Percentiles rank a stretch among this genome's conserved stretches.
phyloP scores from a whole-genome alignment of 1,140 invertebrate species.

The Drosophila sproati region DNA sequence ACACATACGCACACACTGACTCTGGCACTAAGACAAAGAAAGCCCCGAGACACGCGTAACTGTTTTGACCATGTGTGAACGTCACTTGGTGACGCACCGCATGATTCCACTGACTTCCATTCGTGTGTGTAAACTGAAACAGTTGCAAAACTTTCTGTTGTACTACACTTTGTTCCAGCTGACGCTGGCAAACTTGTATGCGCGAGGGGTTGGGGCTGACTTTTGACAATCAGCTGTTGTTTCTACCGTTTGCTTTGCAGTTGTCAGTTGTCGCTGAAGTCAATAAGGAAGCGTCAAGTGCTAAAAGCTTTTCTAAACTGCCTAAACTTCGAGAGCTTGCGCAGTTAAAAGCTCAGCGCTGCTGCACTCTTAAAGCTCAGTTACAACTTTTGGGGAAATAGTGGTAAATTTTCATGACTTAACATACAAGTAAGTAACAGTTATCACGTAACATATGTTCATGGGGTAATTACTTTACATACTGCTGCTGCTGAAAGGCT shows the following conservation, averaged over 20 bases:
- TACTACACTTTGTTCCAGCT: constrained; percentile 39
- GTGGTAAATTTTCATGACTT: constrained; percentile 35
- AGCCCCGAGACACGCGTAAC: constrained; percentile 31
- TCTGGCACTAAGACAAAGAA: not conserved
- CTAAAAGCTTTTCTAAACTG: constrained; percentile 38
- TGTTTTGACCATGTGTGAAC: constrained; percentile 61
- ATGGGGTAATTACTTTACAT: constrained; percentile 8
- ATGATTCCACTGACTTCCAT: constrained; percentile 53
- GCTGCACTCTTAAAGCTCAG: not conserved
- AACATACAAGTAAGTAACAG: not conserved
- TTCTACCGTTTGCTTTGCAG: constrained; percentile 27
- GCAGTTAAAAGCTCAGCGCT: constrained; percentile 17
- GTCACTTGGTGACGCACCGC: constrained; percentile 75
- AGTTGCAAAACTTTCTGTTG: constrained; percentile 48
- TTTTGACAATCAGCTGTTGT: constrained; percentile 69
- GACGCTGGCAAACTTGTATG: constrained; percentile 8
- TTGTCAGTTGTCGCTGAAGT: constrained; percentile 47
- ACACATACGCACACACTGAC: constrained; percentile 11
- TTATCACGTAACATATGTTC: not conserved
- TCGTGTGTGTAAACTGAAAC: constrained; percentile 45
- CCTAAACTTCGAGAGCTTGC: constrained; percentile 24
- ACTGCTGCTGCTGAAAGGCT: not conserved
- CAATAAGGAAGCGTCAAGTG: constrained; percentile 49
- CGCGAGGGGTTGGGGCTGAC: constrained; percentile 13
- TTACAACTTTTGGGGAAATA: constrained; percentile 47